These are phyloP conservation scores for Coelopa pilipes DNA, from an alignment of 2,888 invertebrate genomes.

Conservation along the genomic window DNA sequence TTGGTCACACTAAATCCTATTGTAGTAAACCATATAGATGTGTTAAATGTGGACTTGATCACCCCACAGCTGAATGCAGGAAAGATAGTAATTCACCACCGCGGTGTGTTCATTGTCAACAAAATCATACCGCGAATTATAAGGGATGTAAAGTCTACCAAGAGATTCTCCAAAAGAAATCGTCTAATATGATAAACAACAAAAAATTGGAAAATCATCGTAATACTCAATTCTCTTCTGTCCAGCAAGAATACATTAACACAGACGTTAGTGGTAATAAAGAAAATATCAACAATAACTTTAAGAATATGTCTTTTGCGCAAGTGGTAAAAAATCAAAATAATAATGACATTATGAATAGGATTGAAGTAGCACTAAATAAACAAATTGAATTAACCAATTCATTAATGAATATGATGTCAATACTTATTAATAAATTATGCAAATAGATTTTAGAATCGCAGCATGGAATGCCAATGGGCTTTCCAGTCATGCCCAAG, in stretches of 20 bases:
- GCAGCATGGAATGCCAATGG: conserved; percentile 3
- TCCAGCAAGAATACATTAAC: background rate
- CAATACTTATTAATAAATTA: conserved; percentile 1
- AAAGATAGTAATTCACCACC: background rate
- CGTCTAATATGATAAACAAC: background rate
- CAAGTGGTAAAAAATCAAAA: conserved; percentile 3
- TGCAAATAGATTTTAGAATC: background rate
- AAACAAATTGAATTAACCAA: too few species aligned
- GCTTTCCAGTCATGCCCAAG: background rate
- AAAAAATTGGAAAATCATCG: conserved; percentile 1
- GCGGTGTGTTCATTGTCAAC: background rate
- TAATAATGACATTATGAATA: background rate
- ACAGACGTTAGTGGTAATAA: background rate
- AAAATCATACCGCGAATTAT: conserved; percentile 1
- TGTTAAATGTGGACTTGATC: background rate
- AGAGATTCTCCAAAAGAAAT: background rate
- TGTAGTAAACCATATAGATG: background rate
- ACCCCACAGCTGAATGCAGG: background rate
- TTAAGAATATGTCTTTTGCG: background rate
- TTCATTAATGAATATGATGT: background rate
- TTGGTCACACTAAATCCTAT: background rate
- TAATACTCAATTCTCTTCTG: background rate
- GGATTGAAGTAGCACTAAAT: background rate
- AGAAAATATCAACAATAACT: background rate
- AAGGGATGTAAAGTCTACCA: background rate